Evolutionary conservation across 1,140 invertebrate species (phyloP).

Genomic region (Schlechtendalia chinensis): DNA sequence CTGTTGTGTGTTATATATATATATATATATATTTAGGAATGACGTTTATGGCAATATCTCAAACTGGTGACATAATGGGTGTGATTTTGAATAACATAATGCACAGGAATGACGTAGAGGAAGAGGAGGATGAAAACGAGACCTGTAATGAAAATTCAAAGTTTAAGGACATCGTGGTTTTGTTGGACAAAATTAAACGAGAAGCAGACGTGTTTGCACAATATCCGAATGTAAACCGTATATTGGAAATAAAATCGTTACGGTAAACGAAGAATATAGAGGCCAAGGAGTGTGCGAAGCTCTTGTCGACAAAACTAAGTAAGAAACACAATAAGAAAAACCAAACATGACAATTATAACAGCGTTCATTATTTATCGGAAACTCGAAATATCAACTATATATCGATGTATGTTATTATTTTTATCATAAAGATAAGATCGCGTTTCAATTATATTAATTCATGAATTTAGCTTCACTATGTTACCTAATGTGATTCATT

Average conservation of each 20-base stretch:
- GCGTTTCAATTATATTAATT: too few relatives aligned
- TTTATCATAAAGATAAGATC: too few relatives aligned
- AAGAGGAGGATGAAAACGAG: conserved; percentile 50
- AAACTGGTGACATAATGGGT: conserved; percentile 64
- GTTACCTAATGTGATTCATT: not conserved
- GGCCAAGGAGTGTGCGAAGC: conserved; percentile 67
- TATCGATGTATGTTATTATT: too few relatives aligned
- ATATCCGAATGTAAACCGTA: conserved; percentile 61
- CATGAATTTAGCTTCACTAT: not conserved
- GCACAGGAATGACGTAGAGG: conserved; percentile 31
- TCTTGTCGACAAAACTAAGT: conserved; percentile 66
- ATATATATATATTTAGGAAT: conserved; percentile 55
- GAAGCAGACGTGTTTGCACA: conserved; percentile 61
- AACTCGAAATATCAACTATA: too few relatives aligned
- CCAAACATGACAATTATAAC: too few relatives aligned
- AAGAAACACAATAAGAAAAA: conserved; percentile 53
- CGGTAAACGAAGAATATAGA: conserved; percentile 65
- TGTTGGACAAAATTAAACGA: conserved; percentile 62
- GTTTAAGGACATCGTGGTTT: conserved; percentile 61
- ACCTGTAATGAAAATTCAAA: conserved; percentile 50
- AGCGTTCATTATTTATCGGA: too few relatives aligned
- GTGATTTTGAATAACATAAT: conserved; percentile 59
- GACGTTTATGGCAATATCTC: conserved; percentile 65
- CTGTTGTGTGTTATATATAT: not conserved
- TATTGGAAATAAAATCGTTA: conserved; percentile 66